Conservation (phyloP, 2,797 vertebrate genomes). For the Semaprochilodus insignis region DNA sequence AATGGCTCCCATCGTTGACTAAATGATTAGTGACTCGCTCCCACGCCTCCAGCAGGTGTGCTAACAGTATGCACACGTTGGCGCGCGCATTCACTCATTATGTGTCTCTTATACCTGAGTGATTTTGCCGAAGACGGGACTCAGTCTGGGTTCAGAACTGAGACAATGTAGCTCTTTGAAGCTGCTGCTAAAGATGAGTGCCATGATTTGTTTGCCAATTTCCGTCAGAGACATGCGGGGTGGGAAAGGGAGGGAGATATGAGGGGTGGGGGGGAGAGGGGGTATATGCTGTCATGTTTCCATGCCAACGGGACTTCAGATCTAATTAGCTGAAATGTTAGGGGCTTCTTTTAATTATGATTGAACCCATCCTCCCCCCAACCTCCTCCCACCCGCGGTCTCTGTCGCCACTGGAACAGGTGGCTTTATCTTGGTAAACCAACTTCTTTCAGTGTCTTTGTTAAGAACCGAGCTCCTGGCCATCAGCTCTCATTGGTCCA, state of each 20-base stretch:
- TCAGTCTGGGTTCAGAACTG: background rate
- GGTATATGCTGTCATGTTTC: slow-evolving; percentile 57
- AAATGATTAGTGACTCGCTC: slow-evolving; percentile 44
- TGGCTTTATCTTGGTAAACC: slow-evolving; percentile 36
- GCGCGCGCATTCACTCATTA: slow-evolving; percentile 21
- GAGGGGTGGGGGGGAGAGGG: background rate
- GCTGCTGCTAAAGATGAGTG: background rate
- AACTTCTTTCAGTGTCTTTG: background rate
- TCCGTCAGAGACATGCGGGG: slow-evolving; percentile 33
- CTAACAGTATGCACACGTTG: background rate
- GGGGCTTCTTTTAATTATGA: slow-evolving; percentile 61
- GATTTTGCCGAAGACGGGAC: slow-evolving; percentile 8
- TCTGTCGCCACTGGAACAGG: slow-evolving; percentile 37
- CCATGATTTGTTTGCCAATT: slow-evolving; percentile 36
- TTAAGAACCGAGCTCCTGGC: background rate
- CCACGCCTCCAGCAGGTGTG: slow-evolving; percentile 49
- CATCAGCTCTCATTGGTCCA: background rate
- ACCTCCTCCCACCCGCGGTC: slow-evolving; percentile 11
- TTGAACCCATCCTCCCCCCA: slow-evolving; percentile 35
- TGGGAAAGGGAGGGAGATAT: slow-evolving; percentile 1
- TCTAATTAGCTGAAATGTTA: slow-evolving; percentile 61
- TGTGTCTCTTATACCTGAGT: slow-evolving; percentile 18
- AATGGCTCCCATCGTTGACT: slow-evolving; percentile 48
- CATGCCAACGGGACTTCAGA: slow-evolving; percentile 62
- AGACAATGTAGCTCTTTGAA: slow-evolving; percentile 29